Conservation (phyloP, 2,113 vertebrate species). For the Rhizomys pruinosus region DNA sequence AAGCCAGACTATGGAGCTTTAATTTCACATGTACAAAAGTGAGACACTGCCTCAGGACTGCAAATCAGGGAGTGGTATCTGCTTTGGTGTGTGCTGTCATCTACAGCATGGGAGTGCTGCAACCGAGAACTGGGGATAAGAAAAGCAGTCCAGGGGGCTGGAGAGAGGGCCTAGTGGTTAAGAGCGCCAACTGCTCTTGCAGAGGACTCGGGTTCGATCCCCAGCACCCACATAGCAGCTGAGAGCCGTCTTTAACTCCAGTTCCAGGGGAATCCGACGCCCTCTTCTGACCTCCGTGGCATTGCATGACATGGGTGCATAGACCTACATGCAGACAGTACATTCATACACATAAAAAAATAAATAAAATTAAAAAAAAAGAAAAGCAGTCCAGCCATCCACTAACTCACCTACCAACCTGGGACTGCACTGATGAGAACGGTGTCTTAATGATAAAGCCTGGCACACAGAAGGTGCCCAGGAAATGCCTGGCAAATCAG, state of each 20-base stretch:
- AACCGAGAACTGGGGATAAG: not conserved
- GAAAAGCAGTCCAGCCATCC: too few relatives aligned
- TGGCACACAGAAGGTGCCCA: not conserved
- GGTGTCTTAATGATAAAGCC: not conserved
- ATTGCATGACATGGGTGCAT: too few relatives aligned
- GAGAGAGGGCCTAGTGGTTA: too few relatives aligned
- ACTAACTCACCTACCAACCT: not conserved
- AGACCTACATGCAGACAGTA: too few relatives aligned
- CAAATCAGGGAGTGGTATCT: not conserved
- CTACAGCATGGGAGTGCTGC: not conserved
- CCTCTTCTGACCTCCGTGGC: too few relatives aligned
- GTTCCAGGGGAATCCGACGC: too few relatives aligned
- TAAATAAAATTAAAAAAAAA: too few relatives aligned
- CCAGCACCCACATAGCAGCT: too few relatives aligned
- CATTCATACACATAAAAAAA: too few relatives aligned
- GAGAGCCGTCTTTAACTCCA: too few relatives aligned
- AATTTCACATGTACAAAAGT: conserved; percentile 32
- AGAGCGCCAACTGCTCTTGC: too few relatives aligned
- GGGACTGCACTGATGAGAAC: not conserved
- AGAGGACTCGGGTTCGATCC: too few relatives aligned
- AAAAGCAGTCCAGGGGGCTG: not conserved
- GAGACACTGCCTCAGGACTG: not conserved
- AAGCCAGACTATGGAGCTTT: not conserved
- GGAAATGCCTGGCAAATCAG: not conserved
- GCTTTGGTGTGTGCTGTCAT: not conserved